Evolutionary conservation across 1,140 invertebrate genomes (phyloP), one percentile per base, ranked within the genome.

Genomic region (Carposina sasakii): DNA sequence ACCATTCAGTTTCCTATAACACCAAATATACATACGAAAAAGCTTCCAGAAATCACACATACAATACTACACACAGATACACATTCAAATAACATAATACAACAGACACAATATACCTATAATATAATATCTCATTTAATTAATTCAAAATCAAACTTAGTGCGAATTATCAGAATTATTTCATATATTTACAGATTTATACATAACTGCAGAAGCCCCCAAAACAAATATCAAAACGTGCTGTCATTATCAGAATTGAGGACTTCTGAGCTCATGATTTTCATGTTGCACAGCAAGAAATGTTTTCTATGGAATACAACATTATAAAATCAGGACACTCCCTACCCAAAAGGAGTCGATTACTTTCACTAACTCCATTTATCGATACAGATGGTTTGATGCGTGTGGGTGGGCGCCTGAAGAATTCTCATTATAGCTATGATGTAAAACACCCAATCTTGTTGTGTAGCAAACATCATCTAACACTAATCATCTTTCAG

Each of bases 371-470:
- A 12, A n/a, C 37, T 9, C 37, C 37, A 40, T 40, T 40, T 21
- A 37, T 40, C 5, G 37, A 40, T 21, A n/a, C 16, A 12, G 5
- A 40, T 10, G 16, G 23, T 2, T 2, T 40, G 2, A 40, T 40
- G 5, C 37, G 37, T 40, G 37, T 21, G 6, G 20, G 20, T 4
- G 37, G 37, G 5, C 37, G 37, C 16, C 21, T 40, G 2, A 12
- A 17, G 2, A 40, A 40, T 23, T 40, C 37, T n/a, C 10, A 40
- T 15, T 40, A 40, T 53, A 48, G 15, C 12, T 54, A 48, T 20
- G 37, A 47, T 30, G 45, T 43, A 5, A 54, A 54, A 24, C 44
- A 54, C 22, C 52, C 52, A 10, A 48, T 54, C n/a, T 17, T 54
- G 22, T 49, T 28, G 12, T 61, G n/a, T 20, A 20, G 34, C 13